Base-by-base conservation (phyloP, 2,797 vertebrate species). In the Galagoides demidoff region DNA sequence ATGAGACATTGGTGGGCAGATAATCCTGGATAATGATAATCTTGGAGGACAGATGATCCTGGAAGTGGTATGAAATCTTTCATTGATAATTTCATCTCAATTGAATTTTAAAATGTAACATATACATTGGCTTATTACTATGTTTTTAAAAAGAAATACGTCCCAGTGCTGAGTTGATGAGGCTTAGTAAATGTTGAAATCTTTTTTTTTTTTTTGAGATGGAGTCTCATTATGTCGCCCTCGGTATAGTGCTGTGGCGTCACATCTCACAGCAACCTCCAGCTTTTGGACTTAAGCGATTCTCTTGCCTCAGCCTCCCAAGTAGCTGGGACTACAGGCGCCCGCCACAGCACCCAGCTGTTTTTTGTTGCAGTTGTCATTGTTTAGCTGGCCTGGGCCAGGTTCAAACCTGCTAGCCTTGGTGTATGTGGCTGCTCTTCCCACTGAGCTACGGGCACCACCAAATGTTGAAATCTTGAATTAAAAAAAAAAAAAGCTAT, bases 401-500 rank as follows among this genome's bases (percentile, higher is more conserved):
- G 43, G 43, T 45, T 45, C 43, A 45, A 45, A 45, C 43, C 43
- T 6, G 6, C 43, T 45, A 45, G 10, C 6, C 43, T 45, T 9
- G 10, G 43, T 45, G 43, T 45, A 45, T 45, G 43, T 45, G 43
- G 43, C 43, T 45, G 43, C 43, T 45, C 43, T 45, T 45, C 6
- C 43, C 43, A 6, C 43, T 45, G 5, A 45, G 43, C 43, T 45
- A 45, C 43, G 43, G 43, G 6, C 6, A 45, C 43, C 43, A 9
- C 43, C 45, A 86, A 96, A 71, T 94, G 37, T 43, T 45, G 2
- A 8, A 63, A 3, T 93, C 52, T 92, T 95, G 19, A 83, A 68
- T 23, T 95, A 52, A 52, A 81, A 95, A 94, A 92, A 77, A 66
- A 95, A 94, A 92, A 77, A 66, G 74, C 16, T 34, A 14, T 81